phyloP scores from a whole-genome alignment of 2,113 vertebrate species.

The Pygoscelis antarcticus region DNA sequence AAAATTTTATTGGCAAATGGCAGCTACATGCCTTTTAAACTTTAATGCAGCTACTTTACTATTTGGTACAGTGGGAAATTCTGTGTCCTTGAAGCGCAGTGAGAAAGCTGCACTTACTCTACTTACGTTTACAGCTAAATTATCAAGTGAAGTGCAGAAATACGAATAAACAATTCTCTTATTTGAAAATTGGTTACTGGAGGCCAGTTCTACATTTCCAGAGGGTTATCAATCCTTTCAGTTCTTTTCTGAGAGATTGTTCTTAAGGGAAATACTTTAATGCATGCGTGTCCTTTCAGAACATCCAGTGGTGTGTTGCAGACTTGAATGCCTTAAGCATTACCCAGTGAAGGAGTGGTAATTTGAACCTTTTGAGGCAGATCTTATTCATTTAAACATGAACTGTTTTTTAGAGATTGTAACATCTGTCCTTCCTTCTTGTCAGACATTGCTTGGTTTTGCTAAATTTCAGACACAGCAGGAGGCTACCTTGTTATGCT shows the following conservation, averaged over 20 bases:
- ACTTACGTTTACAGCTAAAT: background rate
- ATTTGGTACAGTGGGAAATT: background rate
- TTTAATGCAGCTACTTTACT: background rate
- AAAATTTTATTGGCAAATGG: background rate
- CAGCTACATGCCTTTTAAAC: background rate
- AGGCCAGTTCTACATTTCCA: background rate
- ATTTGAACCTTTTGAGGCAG: background rate
- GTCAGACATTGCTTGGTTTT: background rate
- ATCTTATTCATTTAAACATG: background rate
- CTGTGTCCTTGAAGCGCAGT: background rate
- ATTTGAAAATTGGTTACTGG: background rate
- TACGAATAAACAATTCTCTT: background rate
- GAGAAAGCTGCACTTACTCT: background rate
- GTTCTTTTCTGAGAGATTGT: background rate
- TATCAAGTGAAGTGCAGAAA: background rate
- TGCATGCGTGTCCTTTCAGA: background rate
- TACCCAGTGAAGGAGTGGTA: background rate
- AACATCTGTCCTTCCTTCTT: background rate
- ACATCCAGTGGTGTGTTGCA: background rate
- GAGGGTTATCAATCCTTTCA: background rate
- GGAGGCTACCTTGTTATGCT: background rate
- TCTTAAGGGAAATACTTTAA: background rate
- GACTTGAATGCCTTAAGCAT: background rate
- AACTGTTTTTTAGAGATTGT: background rate
- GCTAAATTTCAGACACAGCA: background rate